Base-by-base conservation (phyloP, 2,888 invertebrate genomes). In the Eupithecia subumbrata region DNA sequence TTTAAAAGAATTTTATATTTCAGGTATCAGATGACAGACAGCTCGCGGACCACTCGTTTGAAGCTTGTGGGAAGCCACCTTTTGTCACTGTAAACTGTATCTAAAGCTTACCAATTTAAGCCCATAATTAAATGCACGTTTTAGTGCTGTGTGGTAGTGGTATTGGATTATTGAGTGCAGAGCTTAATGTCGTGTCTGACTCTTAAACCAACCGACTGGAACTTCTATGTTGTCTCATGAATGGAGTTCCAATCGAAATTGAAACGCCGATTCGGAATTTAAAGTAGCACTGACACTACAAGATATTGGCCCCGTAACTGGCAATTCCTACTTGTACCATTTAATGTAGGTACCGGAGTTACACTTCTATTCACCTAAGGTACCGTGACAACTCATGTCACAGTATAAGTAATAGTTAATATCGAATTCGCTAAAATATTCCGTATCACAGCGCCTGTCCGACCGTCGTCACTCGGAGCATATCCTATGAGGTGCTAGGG, bases 381-480 rank as follows among this genome's bases (percentile, higher is more conserved):
- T 25, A 25, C 25, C 60, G 14, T 60, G 60, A 60, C 60, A 25
- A 60, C 60, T 22, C 25, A 60, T 60, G 60, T 22, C 68, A n/a
- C 64, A 64, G 75, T 18, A 7, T 43, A 68, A 43, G 34, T 34
- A 37, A 63, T 25, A 75, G 45, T 75, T 18, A 18, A 14, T 43
- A 68, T 8, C 45, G 14, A 37, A 48, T 69, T 67, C 40, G 69
- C 66, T 75, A 73, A 73, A 75, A 77, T 77, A 77, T 77, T 72
- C 77, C 68, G 66, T 74, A 75, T 77, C 72, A 77, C 73, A 72
- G 66, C 14, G 56, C 40, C 70, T 78, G 80, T 80, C 80, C 74
- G 76, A 80, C 80, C 80, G 78, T 78, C 80, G 77, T 80, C 80
- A 79, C 75, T 66, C 66, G 66, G 22, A 25, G 74, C 74, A 70